Evolutionary conservation across 2,888 invertebrate genomes (phyloP), one percentile per base, ranked within the genome.

Genomic region (Romanomermis culicivorax): DNA sequence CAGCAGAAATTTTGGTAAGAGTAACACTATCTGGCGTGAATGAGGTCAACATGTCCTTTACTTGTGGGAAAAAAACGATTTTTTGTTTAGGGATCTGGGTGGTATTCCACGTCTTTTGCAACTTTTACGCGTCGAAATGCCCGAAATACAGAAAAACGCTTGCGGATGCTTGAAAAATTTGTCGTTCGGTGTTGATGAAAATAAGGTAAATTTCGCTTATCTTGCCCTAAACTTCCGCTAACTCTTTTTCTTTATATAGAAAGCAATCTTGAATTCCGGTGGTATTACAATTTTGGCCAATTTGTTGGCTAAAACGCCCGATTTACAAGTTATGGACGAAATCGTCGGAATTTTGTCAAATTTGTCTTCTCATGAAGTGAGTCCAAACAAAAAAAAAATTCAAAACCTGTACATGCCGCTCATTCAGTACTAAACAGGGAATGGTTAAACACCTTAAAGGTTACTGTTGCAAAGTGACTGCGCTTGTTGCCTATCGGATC

Each of bases 281-380:
- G 95, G 93, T 43, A 85, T 95, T 54, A 83, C 86, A 42, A 81
- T 85, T 29, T 76, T 95, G 57, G 85, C 89, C 65, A 81, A 83
- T 68, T 74, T 95, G 52, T 73, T 95, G 60, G 79, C 85, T 62
- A 80, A 85, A 63, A 81, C 89, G 4, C 80, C 82, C 29, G 91
- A 93, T 67, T 83, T 85, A 62, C 89, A 93, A 75, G 85, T 93
- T 43, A 78, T 77, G 66, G 80, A 81, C 66, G 75, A 87, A 59
- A 85, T 87, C 23, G 80, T 80, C 0, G 87, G 87, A 7, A 88
- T 95, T n/a, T 79, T 97, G 61, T 99, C 97, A 95, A 97, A 99
- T 75, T 80, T 97, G 75, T 95, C 93, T 1, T 95, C 95, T 1
- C 89, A 89, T 70, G 91, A 95, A 71, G 79, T 78, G 68, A 64